Percentiles rank a stretch among this genome's conserved stretches.
phyloP scores from a whole-genome alignment of 2,113 vertebrate genomes.

The Syrrhaptes paradoxus region DNA sequence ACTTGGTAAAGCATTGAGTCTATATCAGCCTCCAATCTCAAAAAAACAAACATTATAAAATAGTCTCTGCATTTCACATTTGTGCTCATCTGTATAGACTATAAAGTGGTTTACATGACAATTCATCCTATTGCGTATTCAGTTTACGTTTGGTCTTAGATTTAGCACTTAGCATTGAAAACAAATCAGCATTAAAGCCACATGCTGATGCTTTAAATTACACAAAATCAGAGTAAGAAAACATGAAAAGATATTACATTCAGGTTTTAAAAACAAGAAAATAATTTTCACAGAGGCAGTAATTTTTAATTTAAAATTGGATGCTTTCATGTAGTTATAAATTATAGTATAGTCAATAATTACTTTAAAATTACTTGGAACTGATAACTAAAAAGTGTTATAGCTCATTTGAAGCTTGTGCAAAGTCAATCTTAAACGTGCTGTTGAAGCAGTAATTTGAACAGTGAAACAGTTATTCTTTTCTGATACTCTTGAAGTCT shows the following conservation, averaged over 20 bases:
- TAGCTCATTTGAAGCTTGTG: slow-evolving; percentile 24
- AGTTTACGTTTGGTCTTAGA: slow-evolving; percentile 40
- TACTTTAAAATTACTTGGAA: slow-evolving; percentile 50
- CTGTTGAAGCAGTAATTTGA: not conserved
- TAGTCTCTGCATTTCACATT: not conserved
- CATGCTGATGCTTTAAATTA: slow-evolving; percentile 3
- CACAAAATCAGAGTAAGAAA: slow-evolving; percentile 47
- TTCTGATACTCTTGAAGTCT: not conserved
- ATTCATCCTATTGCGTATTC: not conserved
- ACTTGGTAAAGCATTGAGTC: not conserved
- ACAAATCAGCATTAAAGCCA: slow-evolving; percentile 34
- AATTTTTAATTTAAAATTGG: slow-evolving; percentile 63
- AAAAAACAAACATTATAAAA: not conserved
- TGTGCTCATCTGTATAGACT: not conserved
- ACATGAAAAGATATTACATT: slow-evolving; percentile 40
- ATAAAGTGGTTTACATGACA: not conserved
- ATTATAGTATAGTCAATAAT: slow-evolving; percentile 45
- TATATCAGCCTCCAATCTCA: not conserved
- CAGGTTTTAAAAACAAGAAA: slow-evolving; percentile 29
- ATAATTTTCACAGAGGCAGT: slow-evolving; percentile 30
- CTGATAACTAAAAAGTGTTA: slow-evolving; percentile 8
- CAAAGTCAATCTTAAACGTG: not conserved
- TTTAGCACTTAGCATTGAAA: slow-evolving; percentile 36
- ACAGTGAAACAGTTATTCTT: not conserved
- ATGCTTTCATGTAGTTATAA: slow-evolving; percentile 11